Evolutionary conservation across 2,888 invertebrate species (phyloP).

Genomic region (Drosophila mimetica): DNA sequence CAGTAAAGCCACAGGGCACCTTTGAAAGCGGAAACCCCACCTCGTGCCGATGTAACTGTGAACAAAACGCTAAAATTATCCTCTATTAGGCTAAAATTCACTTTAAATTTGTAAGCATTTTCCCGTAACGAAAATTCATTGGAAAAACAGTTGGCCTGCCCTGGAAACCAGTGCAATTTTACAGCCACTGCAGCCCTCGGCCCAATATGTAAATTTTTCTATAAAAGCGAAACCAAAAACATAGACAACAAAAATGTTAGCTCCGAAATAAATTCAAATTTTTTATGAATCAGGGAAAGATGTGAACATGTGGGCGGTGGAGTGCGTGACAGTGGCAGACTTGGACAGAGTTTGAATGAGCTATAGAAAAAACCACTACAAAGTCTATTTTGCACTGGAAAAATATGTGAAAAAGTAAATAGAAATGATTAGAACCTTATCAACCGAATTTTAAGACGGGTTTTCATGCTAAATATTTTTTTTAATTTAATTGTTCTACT

Average conservation of each 20-base stretch:
- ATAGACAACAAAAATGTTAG: constrained; percentile 34
- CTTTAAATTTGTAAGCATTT: constrained; percentile 29
- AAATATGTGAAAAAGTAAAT: no score
- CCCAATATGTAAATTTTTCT: constrained; percentile 37
- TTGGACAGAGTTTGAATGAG: constrained; percentile 16
- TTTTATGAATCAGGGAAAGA: constrained; percentile 72
- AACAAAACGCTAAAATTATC: constrained; percentile 26
- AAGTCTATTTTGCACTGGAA: constrained; percentile 5
- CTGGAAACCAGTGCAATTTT: constrained; percentile 24
- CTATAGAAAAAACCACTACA: constrained; percentile 14
- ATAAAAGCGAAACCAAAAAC: constrained; percentile 43
- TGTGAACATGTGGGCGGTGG: constrained; percentile 24
- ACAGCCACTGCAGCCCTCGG: constrained; percentile 34
- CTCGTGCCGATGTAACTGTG: constrained; percentile 13
- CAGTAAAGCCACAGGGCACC: neutral
- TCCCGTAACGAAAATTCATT: constrained; percentile 18
- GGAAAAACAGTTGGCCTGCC: constrained; percentile 23
- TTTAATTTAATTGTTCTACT: no score
- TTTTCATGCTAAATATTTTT: no score
- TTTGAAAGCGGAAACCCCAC: constrained; percentile 18
- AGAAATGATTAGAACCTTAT: no score
- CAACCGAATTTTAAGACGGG: no score
- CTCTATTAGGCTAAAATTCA: constrained; percentile 26
- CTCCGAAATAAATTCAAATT: constrained; percentile 62
- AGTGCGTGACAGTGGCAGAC: constrained; percentile 53